Evolutionary conservation across 2,113 vertebrate genomes (phyloP).

Genomic region (Spizaetus ornatus): DNA sequence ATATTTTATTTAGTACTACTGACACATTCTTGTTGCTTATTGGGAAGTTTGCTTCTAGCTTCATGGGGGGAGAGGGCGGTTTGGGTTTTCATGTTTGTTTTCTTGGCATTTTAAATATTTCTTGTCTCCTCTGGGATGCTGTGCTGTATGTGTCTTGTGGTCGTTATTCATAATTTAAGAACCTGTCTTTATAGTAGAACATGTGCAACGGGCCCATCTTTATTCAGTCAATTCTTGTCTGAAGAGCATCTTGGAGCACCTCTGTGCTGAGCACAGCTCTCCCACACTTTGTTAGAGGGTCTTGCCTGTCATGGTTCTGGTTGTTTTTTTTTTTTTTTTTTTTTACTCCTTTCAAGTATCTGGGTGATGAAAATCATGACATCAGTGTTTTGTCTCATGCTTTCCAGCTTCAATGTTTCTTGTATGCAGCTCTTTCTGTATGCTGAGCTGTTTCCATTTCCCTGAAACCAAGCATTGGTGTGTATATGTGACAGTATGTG

Average conservation of each 20-base stretch:
- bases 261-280: neutral
- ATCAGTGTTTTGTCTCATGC: neutral
- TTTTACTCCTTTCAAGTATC: neutral
- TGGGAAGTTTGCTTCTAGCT: neutral
- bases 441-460: neutral
- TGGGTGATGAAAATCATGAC: neutral
- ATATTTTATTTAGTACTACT: neutral
- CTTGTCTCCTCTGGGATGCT: neutral
- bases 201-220: neutral
- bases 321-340: neutral
- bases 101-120: neutral
- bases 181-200: neutral
- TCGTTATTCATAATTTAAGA: neutral
- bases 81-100: neutral
- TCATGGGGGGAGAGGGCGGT: neutral
- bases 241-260: neutral
- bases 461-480: neutral
- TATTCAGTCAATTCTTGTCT: neutral
- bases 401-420: neutral
- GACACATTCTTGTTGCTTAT: neutral
- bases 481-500: neutral
- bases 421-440: neutral
- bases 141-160: neutral
- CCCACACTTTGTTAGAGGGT: neutral
- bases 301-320: neutral